A percentile compares a stretch with the other conserved stretches of the same genome.
phyloP scores from a whole-genome alignment of 1,140 invertebrate species.

The Trialeurodes vaporariorum region DNA sequence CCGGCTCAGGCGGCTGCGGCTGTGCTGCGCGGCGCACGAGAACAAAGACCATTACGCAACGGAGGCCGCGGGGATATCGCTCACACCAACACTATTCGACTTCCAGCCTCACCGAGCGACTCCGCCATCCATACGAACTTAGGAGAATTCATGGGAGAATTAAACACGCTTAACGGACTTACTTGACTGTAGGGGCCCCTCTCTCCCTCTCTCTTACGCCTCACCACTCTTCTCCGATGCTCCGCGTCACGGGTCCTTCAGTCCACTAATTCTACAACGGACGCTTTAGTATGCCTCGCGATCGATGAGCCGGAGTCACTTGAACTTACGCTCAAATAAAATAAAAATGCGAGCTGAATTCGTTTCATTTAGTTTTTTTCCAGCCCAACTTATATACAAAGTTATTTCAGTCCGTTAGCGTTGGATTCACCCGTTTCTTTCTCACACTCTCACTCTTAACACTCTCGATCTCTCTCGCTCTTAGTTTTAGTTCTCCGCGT shows the following conservation, averaged over 20 bases:
- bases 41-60: not conserved
- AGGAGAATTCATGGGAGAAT: not conserved
- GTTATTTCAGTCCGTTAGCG: too few relatives aligned
- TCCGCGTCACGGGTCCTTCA: not conserved
- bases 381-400: too few relatives aligned
- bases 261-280: not conserved
- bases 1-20: too few relatives aligned
- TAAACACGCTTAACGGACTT: not conserved
- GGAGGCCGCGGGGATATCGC: too few relatives aligned
- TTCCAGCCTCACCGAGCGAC: too few relatives aligned
- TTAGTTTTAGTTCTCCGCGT: not conserved
- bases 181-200: not conserved
- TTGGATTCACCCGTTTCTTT: too few relatives aligned
- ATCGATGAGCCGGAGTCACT: not conserved
- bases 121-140: not conserved
- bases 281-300: not conserved
- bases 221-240: too few relatives aligned
- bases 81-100: too few relatives aligned
- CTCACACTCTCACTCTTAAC: too few relatives aligned
- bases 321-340: too few relatives aligned
- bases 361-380: too few relatives aligned
- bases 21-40: not conserved
- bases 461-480: not conserved
- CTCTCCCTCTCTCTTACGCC: not conserved
- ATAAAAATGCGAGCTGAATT: too few relatives aligned